Conservation (phyloP, 2,888 invertebrate species). For the Monoplex corrugatus region DNA sequence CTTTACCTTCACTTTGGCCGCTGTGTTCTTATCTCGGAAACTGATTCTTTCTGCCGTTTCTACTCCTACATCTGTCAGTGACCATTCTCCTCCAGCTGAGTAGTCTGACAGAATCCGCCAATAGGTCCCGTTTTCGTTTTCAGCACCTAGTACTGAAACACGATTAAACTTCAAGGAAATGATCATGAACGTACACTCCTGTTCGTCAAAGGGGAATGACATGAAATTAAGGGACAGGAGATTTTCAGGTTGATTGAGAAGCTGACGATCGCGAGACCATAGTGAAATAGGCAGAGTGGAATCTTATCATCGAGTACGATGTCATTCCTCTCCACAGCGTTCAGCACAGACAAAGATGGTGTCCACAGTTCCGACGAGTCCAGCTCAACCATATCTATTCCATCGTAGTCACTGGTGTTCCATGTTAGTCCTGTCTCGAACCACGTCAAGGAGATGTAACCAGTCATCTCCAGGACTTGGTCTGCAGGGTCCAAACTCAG, state of each 20-base stretch:
- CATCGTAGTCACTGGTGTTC: constrained; percentile 23
- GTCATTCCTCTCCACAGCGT: not conserved
- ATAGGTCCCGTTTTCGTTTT: not conserved
- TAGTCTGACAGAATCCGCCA: not conserved
- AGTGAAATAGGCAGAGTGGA: not conserved
- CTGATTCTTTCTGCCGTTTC: not conserved
- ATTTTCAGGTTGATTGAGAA: not conserved
- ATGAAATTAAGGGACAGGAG: not conserved
- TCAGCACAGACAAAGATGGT: not conserved
- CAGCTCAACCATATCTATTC: constrained; percentile 6
- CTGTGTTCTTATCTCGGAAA: not conserved
- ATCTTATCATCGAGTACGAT: not conserved
- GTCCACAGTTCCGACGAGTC: not conserved
- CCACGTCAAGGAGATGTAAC: not conserved
- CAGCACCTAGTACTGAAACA: not conserved
- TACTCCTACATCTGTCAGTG: not conserved
- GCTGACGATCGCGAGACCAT: not conserved
- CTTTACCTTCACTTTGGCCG: not conserved
- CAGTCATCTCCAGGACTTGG: constrained; percentile 4
- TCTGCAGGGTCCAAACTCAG: too few relatives aligned
- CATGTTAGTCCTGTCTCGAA: not conserved
- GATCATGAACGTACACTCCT: not conserved
- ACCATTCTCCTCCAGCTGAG: constrained; percentile 15
- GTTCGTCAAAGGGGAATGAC: constrained; percentile 34
- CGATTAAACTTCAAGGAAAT: not conserved